A percentile compares a stretch with the other conserved stretches of the same genome.
Evolutionary conservation across 2,113 vertebrate species (phyloP).

Genomic region (Gila orcuttii): DNA sequence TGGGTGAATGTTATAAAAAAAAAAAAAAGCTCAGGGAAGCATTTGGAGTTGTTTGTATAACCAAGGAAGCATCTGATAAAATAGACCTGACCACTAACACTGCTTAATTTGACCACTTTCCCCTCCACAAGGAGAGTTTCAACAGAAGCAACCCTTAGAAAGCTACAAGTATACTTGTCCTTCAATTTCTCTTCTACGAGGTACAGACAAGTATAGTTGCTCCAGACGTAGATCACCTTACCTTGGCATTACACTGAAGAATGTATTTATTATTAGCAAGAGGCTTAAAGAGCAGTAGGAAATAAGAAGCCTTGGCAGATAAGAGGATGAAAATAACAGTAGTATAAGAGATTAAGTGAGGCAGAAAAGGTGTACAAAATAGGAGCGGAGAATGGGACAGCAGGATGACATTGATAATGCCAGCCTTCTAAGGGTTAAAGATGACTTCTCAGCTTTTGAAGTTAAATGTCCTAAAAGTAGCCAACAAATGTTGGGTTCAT

Average conservation of each 20-base stretch:
- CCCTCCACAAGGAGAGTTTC: not conserved
- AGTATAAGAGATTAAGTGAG: conserved; percentile 10
- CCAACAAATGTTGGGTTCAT: conserved; percentile 13
- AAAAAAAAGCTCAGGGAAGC: conserved; percentile 23
- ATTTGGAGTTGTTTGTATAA: conserved; percentile 24
- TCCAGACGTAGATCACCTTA: conserved; percentile 55
- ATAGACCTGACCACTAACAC: not conserved
- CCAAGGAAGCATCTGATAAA: conserved; percentile 6
- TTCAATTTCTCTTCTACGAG: conserved; percentile 39
- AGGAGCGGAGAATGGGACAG: conserved; percentile 25
- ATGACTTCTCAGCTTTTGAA: conserved; percentile 57
- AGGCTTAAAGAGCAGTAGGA: conserved; percentile 32
- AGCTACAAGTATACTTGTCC: conserved; percentile 66
- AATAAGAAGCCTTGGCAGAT: conserved; percentile 1
- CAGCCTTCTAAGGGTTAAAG: conserved; percentile 76
- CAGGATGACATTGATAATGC: conserved; percentile 50
- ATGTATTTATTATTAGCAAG: conserved; percentile 40
- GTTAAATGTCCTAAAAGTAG: not conserved
- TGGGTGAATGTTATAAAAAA: conserved; percentile 40
- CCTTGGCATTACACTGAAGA: conserved; percentile 55
- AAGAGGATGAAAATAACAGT: conserved; percentile 19
- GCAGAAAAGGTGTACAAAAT: not conserved
- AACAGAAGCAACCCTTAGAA: conserved; percentile 69
- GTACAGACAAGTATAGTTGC: conserved; percentile 66
- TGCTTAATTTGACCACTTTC: not conserved